Evolutionary conservation across 2,888 invertebrate species (phyloP).

Genomic region (Sisyra nigra): DNA sequence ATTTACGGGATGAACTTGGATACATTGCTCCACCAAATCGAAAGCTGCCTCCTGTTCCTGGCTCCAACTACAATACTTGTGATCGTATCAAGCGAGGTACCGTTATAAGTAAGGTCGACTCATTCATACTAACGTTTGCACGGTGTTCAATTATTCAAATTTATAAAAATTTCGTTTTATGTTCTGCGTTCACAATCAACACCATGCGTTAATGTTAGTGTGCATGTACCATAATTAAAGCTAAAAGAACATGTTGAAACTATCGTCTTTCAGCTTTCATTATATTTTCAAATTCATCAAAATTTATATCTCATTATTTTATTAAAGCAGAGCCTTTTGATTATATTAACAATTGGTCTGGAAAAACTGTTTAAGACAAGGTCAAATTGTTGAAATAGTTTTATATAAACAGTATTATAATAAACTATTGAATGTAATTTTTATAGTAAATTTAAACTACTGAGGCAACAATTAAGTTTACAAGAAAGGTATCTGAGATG

Average conservation of each 20-base stretch:
- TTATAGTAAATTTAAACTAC: no score
- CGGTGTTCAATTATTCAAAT: constrained; percentile 3
- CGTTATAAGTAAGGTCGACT: constrained; percentile 65
- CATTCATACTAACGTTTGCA: constrained; percentile 17
- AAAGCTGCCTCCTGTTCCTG: constrained; percentile 82
- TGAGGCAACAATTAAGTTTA: no score
- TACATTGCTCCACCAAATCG: constrained; percentile 88
- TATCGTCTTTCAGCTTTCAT: neutral
- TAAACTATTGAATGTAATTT: no score
- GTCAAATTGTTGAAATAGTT: no score
- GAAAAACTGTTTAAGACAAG: no score
- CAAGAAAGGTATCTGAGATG: no score
- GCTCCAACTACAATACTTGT: constrained; percentile 86
- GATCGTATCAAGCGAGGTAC: constrained; percentile 89
- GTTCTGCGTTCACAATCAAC: constrained; percentile 8
- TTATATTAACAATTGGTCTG: no score
- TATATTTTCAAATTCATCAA: neutral
- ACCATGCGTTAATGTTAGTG: constrained; percentile 7
- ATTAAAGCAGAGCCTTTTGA: no score
- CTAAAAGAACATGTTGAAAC: neutral
- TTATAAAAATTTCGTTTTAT: constrained; percentile 11
- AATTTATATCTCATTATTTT: neutral
- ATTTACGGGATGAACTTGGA: constrained; percentile 74
- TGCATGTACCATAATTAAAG: constrained; percentile 2
- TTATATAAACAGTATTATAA: no score